These are phyloP conservation scores for Phataginus tetradactyla DNA, from an alignment of 2,797 vertebrate genomes.

Conservation along the genomic window DNA sequence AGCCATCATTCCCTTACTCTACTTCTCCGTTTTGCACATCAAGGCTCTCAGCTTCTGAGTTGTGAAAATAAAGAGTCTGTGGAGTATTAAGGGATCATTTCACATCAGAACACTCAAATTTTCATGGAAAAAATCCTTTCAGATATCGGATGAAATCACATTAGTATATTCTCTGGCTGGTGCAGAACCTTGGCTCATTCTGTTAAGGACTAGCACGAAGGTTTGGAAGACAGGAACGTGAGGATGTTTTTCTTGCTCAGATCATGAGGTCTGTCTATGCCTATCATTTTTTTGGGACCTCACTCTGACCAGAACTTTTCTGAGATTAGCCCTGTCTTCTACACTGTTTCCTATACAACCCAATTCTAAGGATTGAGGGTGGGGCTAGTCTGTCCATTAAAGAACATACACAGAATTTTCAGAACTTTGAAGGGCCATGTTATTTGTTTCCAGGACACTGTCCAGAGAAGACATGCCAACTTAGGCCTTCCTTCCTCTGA, in stretches of 20 bases:
- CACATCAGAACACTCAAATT: not conserved
- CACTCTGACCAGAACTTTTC: not conserved
- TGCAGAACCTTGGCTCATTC: not conserved
- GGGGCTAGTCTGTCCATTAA: not conserved
- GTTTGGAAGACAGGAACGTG: not conserved
- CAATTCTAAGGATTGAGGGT: not conserved
- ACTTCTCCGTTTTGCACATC: not conserved
- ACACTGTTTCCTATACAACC: not conserved
- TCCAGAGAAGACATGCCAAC: not conserved
- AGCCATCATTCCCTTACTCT: not conserved
- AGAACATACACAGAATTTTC: not conserved
- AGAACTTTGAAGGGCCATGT: not conserved
- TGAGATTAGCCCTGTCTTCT: not conserved
- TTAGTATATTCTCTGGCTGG: not conserved
- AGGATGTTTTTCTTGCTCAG: not conserved
- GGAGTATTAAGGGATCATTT: slow-evolving; percentile 27
- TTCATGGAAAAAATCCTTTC: slow-evolving; percentile 1
- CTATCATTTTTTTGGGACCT: not conserved
- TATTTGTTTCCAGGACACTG: not conserved
- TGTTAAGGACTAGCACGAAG: not conserved
- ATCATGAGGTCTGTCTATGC: not conserved
- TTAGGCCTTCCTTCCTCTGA: not conserved
- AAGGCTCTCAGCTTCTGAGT: not conserved
- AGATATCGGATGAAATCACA: not conserved
- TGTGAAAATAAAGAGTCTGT: slow-evolving; percentile 47